Percentiles rank a stretch among this genome's conserved stretches.
phyloP scores from a whole-genome alignment of 1,140 invertebrate species.

The Cyphomyrmex costatus region DNA sequence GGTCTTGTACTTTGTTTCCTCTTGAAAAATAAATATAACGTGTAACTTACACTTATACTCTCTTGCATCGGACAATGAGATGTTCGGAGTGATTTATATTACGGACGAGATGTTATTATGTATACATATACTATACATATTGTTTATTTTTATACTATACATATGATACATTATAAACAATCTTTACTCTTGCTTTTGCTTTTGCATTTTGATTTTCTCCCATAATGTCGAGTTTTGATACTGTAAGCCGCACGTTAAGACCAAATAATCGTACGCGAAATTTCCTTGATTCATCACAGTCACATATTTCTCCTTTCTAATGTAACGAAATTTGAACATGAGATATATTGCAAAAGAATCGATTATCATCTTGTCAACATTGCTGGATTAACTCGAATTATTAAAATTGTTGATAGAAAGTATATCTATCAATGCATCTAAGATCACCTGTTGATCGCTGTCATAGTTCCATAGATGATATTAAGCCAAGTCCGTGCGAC shows the following conservation, averaged over 20 bases:
- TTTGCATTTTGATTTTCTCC: constrained; percentile 67
- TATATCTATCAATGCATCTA: constrained; percentile 41
- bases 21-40: constrained; percentile 17
- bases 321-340: not conserved
- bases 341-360: not conserved
- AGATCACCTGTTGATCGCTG: constrained; percentile 87
- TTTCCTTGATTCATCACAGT: constrained; percentile 86
- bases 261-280: constrained; percentile 89
- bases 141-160: too few species aligned
- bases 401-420: not conserved
- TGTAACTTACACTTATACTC: not conserved
- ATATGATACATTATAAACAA: not conserved
- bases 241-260: constrained; percentile 88
- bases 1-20: constrained; percentile 1
- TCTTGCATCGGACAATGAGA: not conserved
- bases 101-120: too few species aligned
- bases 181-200: constrained; percentile 76
- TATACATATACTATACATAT: too few species aligned
- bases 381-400: not conserved
- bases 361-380: not conserved
- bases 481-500: constrained; percentile 87
- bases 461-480: constrained; percentile 87
- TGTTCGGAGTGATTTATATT: too few species aligned
- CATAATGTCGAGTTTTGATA: constrained; percentile 87
- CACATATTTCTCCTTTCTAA: constrained; percentile 88